phyloP scores from a whole-genome alignment of 2,113 vertebrate genomes.

The Forbesichthys agassizii region DNA sequence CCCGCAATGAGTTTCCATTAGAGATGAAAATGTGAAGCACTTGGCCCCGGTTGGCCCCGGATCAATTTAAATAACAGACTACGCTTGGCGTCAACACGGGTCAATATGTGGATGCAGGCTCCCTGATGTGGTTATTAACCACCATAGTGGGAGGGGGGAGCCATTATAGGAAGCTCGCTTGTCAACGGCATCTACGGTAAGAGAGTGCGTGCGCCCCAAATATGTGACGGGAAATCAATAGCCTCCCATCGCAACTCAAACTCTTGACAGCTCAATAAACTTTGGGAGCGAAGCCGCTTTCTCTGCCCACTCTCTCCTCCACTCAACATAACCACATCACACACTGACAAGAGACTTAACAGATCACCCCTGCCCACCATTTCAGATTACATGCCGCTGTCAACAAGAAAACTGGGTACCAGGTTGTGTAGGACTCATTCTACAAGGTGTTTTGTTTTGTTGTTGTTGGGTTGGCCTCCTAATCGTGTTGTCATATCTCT shows the following conservation, averaged over 20 bases:
- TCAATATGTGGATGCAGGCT: conserved; percentile 51
- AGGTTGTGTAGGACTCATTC: conserved; percentile 17
- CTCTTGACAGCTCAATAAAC: conserved; percentile 71
- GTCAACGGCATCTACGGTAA: conserved; percentile 30
- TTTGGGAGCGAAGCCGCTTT: conserved; percentile 36
- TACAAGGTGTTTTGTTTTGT: background rate
- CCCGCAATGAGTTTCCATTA: conserved; percentile 34
- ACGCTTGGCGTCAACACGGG: conserved; percentile 51
- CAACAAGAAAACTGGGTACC: conserved; percentile 46
- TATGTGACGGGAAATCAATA: conserved; percentile 67
- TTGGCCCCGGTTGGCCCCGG: conserved; percentile 33
- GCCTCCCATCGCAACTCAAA: conserved; percentile 49
- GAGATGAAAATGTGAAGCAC: conserved; percentile 48
- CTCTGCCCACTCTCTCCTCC: conserved; percentile 9
- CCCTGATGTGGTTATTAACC: conserved; percentile 54
- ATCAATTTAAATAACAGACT: conserved; percentile 59
- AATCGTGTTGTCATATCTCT: too few species aligned
- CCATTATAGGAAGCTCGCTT: conserved; percentile 30
- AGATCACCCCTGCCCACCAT: conserved; percentile 51
- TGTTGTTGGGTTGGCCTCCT: conserved; percentile 19
- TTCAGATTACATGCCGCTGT: conserved; percentile 61
- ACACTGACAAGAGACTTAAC: conserved; percentile 54
- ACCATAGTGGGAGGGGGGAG: conserved; percentile 26
- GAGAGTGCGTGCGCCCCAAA: conserved; percentile 19
- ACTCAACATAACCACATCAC: conserved; percentile 29